Percentiles rank a stretch among this genome's conserved stretches.
These are phyloP conservation scores for Dynastes tityus DNA, from an alignment of 2,888 invertebrate species.

Conservation along the genomic window DNA sequence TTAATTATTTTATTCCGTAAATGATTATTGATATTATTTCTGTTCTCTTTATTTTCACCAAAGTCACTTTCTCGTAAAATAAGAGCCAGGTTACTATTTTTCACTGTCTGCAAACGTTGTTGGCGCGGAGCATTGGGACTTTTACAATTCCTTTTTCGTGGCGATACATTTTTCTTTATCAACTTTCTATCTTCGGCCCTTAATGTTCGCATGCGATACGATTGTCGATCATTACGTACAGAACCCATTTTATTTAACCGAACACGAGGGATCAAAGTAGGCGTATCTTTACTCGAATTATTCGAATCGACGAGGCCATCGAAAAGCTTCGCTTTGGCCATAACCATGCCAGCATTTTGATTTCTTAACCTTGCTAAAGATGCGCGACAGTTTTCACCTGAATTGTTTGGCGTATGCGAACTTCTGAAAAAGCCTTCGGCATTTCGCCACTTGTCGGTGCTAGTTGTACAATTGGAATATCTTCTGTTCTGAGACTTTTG, in stretches of 20 bases:
- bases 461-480: constrained; percentile 51
- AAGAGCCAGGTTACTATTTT: constrained; percentile 49
- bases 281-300: constrained; percentile 51
- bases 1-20: constrained; percentile 10
- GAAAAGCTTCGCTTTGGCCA: constrained; percentile 85
- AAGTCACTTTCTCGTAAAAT: constrained; percentile 44
- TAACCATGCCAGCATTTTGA: constrained; percentile 86
- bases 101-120: constrained; percentile 59
- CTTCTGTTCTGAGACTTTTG: constrained; percentile 48
- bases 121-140: constrained; percentile 56
- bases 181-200: constrained; percentile 61
- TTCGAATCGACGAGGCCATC: constrained; percentile 70
- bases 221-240: constrained; percentile 57
- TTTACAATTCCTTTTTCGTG: constrained; percentile 59
- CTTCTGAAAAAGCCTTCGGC: constrained; percentile 68
- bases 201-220: constrained; percentile 59
- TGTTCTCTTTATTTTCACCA: constrained; percentile 55
- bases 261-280: constrained; percentile 49
- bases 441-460: constrained; percentile 67
- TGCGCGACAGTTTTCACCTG: constrained; percentile 77
- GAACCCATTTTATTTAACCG: constrained; percentile 58
- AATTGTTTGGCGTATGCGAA: constrained; percentile 74
- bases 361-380: constrained; percentile 82
- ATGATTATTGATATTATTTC: constrained; percentile 38
- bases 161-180: constrained; percentile 62